Conservation (phyloP, 2,797 vertebrate species). For the Scleropages formosus region DNA sequence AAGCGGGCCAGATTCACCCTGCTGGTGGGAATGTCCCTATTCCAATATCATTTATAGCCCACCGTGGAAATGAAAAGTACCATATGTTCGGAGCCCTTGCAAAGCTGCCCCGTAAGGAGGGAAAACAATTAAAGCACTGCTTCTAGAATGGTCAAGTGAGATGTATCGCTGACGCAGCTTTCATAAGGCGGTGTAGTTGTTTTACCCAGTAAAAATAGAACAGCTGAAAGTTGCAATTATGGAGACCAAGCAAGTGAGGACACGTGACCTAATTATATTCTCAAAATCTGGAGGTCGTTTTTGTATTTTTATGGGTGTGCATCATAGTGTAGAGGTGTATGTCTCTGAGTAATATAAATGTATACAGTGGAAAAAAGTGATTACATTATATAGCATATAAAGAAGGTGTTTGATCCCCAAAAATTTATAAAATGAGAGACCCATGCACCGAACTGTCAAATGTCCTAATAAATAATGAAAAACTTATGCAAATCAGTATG, state of each 20-base stretch:
- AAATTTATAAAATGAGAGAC: too few species aligned
- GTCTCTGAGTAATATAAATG: too few species aligned
- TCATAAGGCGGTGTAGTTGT: neutral
- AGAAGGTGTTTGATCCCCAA: too few species aligned
- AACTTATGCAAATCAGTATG: too few species aligned
- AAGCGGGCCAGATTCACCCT: slow-evolving; percentile 70
- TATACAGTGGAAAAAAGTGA: too few species aligned
- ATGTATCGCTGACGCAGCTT: neutral
- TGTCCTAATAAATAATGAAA: too few species aligned
- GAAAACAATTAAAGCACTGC: neutral
- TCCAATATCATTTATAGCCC: slow-evolving; percentile 80
- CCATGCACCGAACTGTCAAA: too few species aligned
- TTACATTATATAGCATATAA: too few species aligned
- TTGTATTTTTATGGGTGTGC: too few species aligned
- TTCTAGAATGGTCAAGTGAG: neutral
- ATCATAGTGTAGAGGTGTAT: too few species aligned
- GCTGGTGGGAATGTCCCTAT: slow-evolving; percentile 77
- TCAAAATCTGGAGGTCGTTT: too few species aligned
- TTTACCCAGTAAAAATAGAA: neutral
- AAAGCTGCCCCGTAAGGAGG: slow-evolving; percentile 73
- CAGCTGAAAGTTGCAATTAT: neutral
- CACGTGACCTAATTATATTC: neutral
- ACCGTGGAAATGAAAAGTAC: slow-evolving; percentile 78
- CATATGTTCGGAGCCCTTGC: slow-evolving; percentile 79
- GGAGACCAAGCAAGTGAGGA: neutral